phyloP scores from a whole-genome alignment of 2,797 vertebrate species.

The Darevskia nairensis region DNA sequence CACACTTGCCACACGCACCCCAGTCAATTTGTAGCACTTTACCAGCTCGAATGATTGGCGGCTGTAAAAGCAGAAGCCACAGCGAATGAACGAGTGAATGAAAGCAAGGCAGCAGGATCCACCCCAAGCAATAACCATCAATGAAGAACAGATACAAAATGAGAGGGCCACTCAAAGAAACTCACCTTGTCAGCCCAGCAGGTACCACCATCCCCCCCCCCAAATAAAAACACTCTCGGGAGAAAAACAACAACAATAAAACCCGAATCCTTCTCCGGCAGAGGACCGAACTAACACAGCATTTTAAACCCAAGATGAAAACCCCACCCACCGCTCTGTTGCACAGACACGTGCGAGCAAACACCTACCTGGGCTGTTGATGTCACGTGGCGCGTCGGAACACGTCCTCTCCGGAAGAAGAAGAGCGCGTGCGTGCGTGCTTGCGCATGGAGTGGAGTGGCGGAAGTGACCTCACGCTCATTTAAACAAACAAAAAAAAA shows the following conservation, averaged over 20 bases:
- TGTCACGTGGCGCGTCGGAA: neutral
- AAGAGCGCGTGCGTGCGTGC: neutral
- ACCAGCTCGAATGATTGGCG: neutral
- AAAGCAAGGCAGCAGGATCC: neutral
- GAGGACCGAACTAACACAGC: too few species aligned
- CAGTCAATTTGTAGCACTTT: neutral
- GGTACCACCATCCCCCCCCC: too few species aligned
- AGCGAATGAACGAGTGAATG: too few species aligned
- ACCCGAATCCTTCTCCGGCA: neutral
- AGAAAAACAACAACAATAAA: too few species aligned
- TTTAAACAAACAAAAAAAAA: neutral
- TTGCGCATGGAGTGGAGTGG: neutral
- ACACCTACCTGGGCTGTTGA: too few species aligned
- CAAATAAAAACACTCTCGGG: too few species aligned
- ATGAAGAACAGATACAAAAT: neutral
- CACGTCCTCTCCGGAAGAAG: neutral
- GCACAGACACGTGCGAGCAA: neutral
- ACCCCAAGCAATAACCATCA: too few species aligned
- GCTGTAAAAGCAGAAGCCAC: too few species aligned
- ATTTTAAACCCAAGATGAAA: neutral
- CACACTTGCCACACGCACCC: neutral
- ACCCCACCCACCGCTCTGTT: neutral
- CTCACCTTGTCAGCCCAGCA: neutral
- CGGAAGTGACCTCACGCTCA: slow-evolving; percentile 11
- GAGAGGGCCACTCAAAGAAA: neutral